A percentile compares a stretch with the other conserved stretches of the same genome.
These are phyloP conservation scores for Albula glossodonta DNA, from an alignment of 2,113 vertebrate species.

Conservation along the genomic window DNA sequence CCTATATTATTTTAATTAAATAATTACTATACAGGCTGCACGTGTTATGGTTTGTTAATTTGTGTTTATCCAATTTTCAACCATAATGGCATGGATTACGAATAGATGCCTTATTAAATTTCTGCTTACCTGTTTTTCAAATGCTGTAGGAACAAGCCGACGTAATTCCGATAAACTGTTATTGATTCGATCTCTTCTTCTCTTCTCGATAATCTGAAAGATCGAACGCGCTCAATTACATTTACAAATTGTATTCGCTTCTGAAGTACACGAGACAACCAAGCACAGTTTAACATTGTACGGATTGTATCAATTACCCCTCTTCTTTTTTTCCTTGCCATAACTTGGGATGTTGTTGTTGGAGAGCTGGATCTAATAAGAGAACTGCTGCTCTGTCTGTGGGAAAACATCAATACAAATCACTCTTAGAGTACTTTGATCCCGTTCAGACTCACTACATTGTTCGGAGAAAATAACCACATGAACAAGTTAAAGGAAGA, in stretches of 20 bases:
- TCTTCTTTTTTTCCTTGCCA: constrained; percentile 91
- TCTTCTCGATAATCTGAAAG: constrained; percentile 92
- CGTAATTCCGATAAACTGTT: constrained; percentile 90
- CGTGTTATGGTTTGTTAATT: neutral
- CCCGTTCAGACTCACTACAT: neutral
- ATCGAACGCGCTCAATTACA: constrained; percentile 15
- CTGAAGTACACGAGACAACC: neutral
- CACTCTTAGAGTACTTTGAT: neutral
- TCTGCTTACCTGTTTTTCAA: constrained; percentile 90
- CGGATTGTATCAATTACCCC: constrained; percentile 69
- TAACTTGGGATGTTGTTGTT: constrained; percentile 85
- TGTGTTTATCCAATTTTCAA: neutral
- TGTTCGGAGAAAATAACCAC: neutral
- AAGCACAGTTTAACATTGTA: constrained; percentile 40
- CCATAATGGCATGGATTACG: neutral
- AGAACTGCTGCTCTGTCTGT: constrained; percentile 76
- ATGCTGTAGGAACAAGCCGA: constrained; percentile 88
- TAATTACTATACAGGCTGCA: neutral
- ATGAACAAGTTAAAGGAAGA: neutral
- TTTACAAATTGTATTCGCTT: neutral
- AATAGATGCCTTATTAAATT: neutral
- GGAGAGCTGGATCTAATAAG: constrained; percentile 83
- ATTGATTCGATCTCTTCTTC: constrained; percentile 94
- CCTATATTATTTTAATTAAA: neutral
- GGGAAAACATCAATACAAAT: constrained; percentile 5